Base-by-base conservation (phyloP, 2,113 vertebrate genomes). In the Sakesphorus luctuosus region DNA sequence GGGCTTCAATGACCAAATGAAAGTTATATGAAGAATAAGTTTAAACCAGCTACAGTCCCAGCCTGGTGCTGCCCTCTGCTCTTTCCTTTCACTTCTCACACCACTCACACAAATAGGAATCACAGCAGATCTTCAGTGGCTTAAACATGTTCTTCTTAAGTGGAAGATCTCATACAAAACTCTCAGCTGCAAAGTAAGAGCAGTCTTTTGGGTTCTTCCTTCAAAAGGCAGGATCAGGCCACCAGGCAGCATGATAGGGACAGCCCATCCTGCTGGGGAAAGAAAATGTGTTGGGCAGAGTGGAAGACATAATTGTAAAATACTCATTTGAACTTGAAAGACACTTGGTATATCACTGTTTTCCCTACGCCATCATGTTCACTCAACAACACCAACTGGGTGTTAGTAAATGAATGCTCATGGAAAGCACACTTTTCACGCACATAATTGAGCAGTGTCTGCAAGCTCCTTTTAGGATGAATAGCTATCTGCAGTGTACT, bases 1-100 rank as follows among this genome's bases (percentile, higher is more conserved):
- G 28, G 93, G 89, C 33, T 94, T 74, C 77, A 52, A 79, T 35
- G 66, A 92, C 73, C 78, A 44, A 91, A 89, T 40, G 89, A 82
- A 65, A 94, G 47, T 84, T 66, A 76, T 76, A 28, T 43, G 14
- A 90, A 81, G 36, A 93, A 17, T 46, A 50, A 78, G n/a, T 87
- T 73, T 81, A 84, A 94, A 85, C 31, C 23, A 79, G 26, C 40
- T 72, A 9, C 17, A 56, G 11, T 56, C 36, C 36, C 16, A 74
- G 28, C 12, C 35, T 2, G 1, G 16, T 18, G 14, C 53, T 76
- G 33, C 29, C 47, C 14, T 87, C 33, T 33, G 35, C 38, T 67
- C 58, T 88, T 87, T 73, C 38, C 35, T 93, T 85, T 81, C 25
- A 4, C 28, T 92, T 86, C 68, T 61, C 38, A 72, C 78, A 40